Evolutionary conservation across 2,113 vertebrate genomes (phyloP).

Genomic region (Hippocampus comes): DNA sequence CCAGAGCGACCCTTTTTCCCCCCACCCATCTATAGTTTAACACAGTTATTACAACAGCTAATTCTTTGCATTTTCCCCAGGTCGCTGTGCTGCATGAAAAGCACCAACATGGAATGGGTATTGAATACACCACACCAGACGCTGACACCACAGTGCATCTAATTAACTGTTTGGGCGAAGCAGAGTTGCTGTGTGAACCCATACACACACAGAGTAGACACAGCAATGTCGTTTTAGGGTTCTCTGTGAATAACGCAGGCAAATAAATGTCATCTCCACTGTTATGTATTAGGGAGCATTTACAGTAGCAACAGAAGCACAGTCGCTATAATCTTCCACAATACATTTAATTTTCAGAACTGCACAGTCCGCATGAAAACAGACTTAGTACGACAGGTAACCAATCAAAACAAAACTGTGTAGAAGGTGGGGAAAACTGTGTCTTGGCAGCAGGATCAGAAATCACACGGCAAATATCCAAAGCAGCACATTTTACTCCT

Average conservation of each 20-base stretch:
- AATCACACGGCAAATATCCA: not conserved
- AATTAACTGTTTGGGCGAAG: not conserved
- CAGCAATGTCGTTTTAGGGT: not conserved
- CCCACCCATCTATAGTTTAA: not conserved
- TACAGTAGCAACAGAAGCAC: not conserved
- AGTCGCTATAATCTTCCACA: not conserved
- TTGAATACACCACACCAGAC: not conserved
- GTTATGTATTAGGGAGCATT: not conserved
- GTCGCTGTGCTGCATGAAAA: not conserved
- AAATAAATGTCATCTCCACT: not conserved
- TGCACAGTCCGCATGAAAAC: not conserved
- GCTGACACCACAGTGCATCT: not conserved
- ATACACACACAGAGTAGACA: not conserved
- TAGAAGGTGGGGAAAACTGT: not conserved
- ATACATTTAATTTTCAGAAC: not conserved
- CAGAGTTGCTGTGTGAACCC: not conserved
- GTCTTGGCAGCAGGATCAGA: not conserved
- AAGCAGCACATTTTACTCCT: constrained; percentile 5
- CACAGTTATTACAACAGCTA: not conserved
- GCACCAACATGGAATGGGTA: not conserved
- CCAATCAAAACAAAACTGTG: not conserved
- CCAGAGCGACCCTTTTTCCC: not conserved
- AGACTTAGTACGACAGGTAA: not conserved
- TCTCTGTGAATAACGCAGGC: not conserved
- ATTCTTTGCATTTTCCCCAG: not conserved